Conservation (phyloP, 2,888 invertebrate species). For the Drosophila stalkeri region DNA sequence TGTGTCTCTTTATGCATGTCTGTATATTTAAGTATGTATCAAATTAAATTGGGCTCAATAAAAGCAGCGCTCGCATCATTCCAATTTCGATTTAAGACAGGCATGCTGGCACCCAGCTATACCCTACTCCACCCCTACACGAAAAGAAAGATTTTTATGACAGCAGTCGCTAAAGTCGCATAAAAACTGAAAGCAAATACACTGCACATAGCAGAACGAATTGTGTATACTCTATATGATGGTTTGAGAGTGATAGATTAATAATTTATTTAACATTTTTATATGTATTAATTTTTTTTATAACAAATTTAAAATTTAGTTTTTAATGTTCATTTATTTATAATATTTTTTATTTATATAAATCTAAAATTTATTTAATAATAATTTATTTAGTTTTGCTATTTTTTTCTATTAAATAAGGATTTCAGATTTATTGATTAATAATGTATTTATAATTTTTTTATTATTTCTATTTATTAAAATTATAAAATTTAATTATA, state of each 20-base stretch:
- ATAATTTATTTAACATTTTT: no score
- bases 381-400: no score
- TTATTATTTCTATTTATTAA: no score
- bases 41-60: constrained; percentile 62
- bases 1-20: background rate
- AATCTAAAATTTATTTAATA: no score
- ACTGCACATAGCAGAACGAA: background rate
- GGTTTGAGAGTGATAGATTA: background rate
- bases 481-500: no score
- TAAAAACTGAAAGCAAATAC: constrained; percentile 14
- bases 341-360: no score
- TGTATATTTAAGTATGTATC: constrained; percentile 24
- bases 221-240: background rate
- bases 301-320: no score
- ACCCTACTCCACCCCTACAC: constrained; percentile 1
- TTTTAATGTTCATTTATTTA: no score
- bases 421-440: no score
- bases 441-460: no score
- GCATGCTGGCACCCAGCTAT: constrained; percentile 13
- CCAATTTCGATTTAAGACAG: constrained; percentile 26
- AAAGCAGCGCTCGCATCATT: constrained; percentile 43
- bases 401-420: no score
- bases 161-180: constrained; percentile 27
- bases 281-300: no score
- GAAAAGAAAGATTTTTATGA: constrained; percentile 26